Evolutionary conservation across 2,888 invertebrate genomes (phyloP), one percentile per base, ranked within the genome.

Genomic region (Hypsopygia costalis): DNA sequence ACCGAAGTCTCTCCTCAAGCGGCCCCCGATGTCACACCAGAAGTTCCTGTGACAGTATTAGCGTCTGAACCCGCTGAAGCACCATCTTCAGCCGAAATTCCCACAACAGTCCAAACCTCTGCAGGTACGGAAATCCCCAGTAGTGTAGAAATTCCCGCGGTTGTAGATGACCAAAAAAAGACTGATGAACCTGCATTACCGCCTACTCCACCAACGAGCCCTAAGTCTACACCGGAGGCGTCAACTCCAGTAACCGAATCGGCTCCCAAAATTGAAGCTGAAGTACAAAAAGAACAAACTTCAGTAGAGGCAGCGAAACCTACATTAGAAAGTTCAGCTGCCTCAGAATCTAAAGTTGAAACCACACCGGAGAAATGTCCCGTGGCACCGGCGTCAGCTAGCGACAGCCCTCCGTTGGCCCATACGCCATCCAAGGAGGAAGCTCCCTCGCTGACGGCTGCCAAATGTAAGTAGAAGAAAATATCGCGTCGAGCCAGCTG

Each of bases 381-480:
- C 10, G 49, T 52, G 6, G 41, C 49, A 1, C 40, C 47, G 3
- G 46, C 58, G 11, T 50, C 65, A 3, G 16, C 16, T 8, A 58
- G 65, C n/a, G 87, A 87, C 48, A 87, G 88, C 46, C 86, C 83
- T 11, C 86, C 88, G 1, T 59, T 88, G 39, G 86, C 77, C 38
- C 65, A 72, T 54, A 86, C 87, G 7, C 86, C 89, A 35, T 73
- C 82, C 41, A 81, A 81, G 49, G 87, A 85, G 52, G 76, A 72
- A 40, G 62, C 64, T 1, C 69, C 79, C 41, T 60, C 52, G 44
- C 66, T 58, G 11, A 71, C 81, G 8, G 74, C 73, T 51, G 75
- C 81, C 47, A 87, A 87, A 86, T 74, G 88, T 88, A 61, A 88
- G 88, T 87, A 80, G 51, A 42, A 31, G 50, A 48, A 41, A 27